Base-by-base conservation (phyloP, 2,888 invertebrate species). In the Margaritifera margaritifera region DNA sequence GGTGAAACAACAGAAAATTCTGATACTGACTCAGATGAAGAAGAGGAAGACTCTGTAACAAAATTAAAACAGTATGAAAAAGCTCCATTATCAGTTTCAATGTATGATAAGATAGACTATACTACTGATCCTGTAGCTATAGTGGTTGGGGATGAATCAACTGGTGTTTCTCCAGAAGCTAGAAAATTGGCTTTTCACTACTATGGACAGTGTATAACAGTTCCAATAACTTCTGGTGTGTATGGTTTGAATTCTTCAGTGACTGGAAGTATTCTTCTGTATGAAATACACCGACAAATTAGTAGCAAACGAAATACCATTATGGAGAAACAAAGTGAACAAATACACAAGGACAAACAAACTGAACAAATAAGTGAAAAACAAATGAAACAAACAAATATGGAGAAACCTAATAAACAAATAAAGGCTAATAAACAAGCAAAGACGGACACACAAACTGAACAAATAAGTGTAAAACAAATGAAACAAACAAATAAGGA, bases 81-180 rank as follows among this genome's bases (percentile, higher is more conserved):
- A 31, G 73, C 78, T 54, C 82, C 81, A 42, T 62, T 84, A 18
- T 60, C 80, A 1, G 75, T 76, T 19, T 66, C 72, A 42, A 69
- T 72, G 24, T 80, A 81, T 57, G 73, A 80, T 42, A 71, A 79
- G 20, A 62, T 80, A 6, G 71, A 79, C n/a, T 81, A 66, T 25
- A 62, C 66, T 2, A 51, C 63, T 4, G 58, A 64, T 3, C 66
- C 75, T 85, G 88, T 93, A 50, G 92, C 94, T 51, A 88, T 98
- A 6, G 92, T 97, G 53, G 91, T 97, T 78, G 96, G 97, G 20
- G 97, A 97, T 15, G 98, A 98, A 90, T 96, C 96, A 11, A 93
- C 94, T 88, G 96, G 97, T 0, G 91, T 97, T n/a, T 95, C 95
- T 90, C 87, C 91, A 25, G 92, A 94, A 42, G 94, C 95, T 6